phyloP scores from a whole-genome alignment of 2,113 vertebrate genomes.

The Corvus hawaiiensis region DNA sequence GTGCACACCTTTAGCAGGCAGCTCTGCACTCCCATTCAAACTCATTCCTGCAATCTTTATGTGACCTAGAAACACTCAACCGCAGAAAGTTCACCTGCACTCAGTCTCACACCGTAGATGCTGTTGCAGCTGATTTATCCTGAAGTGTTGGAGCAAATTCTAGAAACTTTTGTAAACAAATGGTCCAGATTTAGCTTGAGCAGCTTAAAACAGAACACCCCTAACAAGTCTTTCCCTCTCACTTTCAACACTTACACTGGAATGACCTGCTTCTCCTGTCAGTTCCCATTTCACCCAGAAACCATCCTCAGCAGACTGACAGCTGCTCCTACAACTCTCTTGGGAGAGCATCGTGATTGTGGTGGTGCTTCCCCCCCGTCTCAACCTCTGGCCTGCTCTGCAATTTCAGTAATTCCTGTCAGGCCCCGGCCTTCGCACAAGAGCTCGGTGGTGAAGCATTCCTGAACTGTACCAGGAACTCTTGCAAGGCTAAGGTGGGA shows the following conservation, averaged over 20 bases:
- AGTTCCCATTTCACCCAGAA: background rate
- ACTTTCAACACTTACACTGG: background rate
- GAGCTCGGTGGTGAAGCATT: background rate
- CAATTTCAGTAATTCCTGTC: background rate
- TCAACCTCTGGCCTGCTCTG: background rate
- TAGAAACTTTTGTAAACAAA: background rate
- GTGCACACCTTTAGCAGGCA: background rate
- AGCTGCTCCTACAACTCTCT: background rate
- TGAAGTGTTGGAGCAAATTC: background rate
- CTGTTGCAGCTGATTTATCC: background rate
- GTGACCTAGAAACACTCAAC: background rate
- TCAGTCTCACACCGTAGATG: background rate
- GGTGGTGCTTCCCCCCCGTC: background rate
- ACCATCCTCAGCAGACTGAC: background rate
- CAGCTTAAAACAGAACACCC: background rate
- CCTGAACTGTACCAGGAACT: background rate
- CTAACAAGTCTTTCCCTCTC: background rate
- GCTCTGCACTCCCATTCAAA: background rate
- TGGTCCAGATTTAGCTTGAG: background rate
- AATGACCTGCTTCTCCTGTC: background rate
- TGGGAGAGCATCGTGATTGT: accelerated
- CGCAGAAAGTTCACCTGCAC: background rate
- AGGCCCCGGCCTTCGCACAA: too few relatives aligned
- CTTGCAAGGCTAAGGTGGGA: background rate
- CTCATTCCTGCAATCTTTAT: background rate